Evolutionary conservation across 2,888 invertebrate species (phyloP).

Genomic region (Drosophila paranaensis): DNA sequence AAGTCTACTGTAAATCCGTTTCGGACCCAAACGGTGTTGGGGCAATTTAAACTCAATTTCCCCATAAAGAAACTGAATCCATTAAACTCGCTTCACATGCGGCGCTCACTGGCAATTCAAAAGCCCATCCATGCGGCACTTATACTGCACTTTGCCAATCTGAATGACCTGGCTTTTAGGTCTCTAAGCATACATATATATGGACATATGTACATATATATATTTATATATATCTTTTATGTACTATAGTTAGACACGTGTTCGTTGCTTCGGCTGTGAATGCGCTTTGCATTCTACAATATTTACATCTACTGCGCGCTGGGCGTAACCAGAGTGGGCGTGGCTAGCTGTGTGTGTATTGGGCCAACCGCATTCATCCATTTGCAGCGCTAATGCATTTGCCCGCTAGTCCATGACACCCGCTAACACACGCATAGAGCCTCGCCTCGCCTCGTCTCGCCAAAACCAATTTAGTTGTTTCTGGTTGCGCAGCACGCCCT

Average conservation of each 20-base stretch:
- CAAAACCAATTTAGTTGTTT: neutral
- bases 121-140: constrained; percentile 35
- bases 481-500: constrained; percentile 16
- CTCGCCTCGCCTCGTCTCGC: too few species aligned
- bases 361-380: constrained; percentile 43
- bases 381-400: constrained; percentile 58
- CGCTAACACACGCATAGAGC: neutral
- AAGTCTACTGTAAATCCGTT: constrained; percentile 19
- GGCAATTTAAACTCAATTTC: constrained; percentile 69
- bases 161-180: constrained; percentile 36
- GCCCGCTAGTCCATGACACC: constrained; percentile 31
- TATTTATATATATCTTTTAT: neutral
- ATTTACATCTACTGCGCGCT: constrained; percentile 40
- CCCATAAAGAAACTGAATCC: constrained; percentile 57
- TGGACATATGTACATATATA: neutral
- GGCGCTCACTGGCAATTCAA: constrained; percentile 34
- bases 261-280: constrained; percentile 46
- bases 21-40: constrained; percentile 10
- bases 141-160: constrained; percentile 48
- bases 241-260: constrained; percentile 6
- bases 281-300: constrained; percentile 51
- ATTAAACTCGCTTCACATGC: constrained; percentile 52
- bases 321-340: constrained; percentile 24
- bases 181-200: constrained; percentile 7
- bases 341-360: constrained; percentile 7